Evolutionary conservation across 2,888 invertebrate species (phyloP).

Genomic region (Crioceris asparagi): DNA sequence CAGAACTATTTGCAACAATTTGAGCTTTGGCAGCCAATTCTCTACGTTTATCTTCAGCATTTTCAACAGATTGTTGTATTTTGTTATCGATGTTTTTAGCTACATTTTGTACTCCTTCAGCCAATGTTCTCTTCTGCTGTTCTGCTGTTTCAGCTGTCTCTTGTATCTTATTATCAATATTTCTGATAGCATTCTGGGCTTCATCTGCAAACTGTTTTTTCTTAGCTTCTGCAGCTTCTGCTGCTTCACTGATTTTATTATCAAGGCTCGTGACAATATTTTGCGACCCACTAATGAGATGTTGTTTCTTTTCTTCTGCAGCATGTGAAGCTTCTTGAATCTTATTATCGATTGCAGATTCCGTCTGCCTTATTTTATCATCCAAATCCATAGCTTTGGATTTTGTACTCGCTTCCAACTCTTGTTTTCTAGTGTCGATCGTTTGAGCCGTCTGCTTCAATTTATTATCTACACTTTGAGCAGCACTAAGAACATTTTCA

Average conservation of each 20-base stretch:
- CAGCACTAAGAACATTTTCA: constrained; percentile 6
- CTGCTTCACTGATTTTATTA: constrained; percentile 15
- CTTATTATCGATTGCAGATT: constrained; percentile 11
- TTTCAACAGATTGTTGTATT: constrained; percentile 18
- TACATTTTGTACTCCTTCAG: constrained; percentile 13
- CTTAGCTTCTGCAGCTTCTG: constrained; percentile 17
- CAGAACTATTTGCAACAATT: constrained; percentile 14
- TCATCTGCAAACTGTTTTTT: constrained; percentile 7
- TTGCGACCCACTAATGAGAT: constrained; percentile 9
- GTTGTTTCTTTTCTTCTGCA: constrained; percentile 13
- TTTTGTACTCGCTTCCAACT: constrained; percentile 11
- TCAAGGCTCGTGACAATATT: constrained; percentile 12
- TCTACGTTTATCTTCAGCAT: constrained; percentile 12
- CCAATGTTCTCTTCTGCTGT: constrained; percentile 15
- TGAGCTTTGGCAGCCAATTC: constrained; percentile 17
- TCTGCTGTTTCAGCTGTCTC: constrained; percentile 15
- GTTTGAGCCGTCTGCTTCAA: constrained; percentile 13
- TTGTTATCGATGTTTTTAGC: constrained; percentile 18
- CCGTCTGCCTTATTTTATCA: constrained; percentile 14
- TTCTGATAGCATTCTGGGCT: constrained; percentile 18
- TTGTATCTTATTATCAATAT: constrained; percentile 48
- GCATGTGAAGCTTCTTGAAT: constrained; percentile 17
- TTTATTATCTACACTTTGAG: constrained; percentile 12
- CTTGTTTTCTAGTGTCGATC: constrained; percentile 14
- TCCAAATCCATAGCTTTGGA: constrained; percentile 14